Evolutionary conservation across 2,797 vertebrate genomes (phyloP).

Genomic region (Harpagifer antarcticus): DNA sequence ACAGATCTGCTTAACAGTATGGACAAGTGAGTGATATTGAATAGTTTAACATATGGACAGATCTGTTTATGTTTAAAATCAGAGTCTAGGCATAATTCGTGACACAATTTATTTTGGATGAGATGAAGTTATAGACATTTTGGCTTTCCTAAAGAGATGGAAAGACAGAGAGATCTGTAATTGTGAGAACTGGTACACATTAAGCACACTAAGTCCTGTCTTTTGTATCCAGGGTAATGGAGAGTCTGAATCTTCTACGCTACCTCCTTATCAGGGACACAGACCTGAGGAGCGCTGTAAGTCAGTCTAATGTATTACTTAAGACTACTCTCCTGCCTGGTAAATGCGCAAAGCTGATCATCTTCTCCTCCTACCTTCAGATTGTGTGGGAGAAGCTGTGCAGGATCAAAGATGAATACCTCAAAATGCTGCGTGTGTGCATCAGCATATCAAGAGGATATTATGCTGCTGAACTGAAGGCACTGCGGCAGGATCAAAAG

Average conservation of each 20-base stretch:
- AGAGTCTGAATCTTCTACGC: slow-evolving; percentile 92
- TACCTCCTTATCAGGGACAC: slow-evolving; percentile 91
- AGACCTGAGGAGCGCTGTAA: slow-evolving; percentile 85
- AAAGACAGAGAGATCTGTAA: slow-evolving; percentile 1
- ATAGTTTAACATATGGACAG: background rate
- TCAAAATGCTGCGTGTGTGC: slow-evolving; percentile 89
- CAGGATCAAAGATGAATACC: slow-evolving; percentile 87
- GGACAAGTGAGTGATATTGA: slow-evolving; percentile 86
- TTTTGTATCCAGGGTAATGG: slow-evolving; percentile 90
- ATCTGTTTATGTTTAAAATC: background rate
- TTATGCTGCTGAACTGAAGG: slow-evolving; percentile 91
- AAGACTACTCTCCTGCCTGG: background rate
- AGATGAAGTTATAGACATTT: background rate
- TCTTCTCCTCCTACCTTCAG: slow-evolving; percentile 50
- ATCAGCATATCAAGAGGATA: slow-evolving; percentile 92
- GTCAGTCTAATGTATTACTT: slow-evolving; percentile 52
- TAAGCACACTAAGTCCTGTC: slow-evolving; percentile 1
- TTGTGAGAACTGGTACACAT: background rate
- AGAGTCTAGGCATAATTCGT: background rate
- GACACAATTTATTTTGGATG: background rate
- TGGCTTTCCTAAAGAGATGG: background rate
- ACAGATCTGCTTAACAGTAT: slow-evolving; percentile 90
- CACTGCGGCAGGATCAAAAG: slow-evolving; percentile 85
- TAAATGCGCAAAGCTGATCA: slow-evolving; percentile 11
- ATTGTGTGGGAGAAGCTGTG: slow-evolving; percentile 87